Percentiles rank a stretch among this genome's conserved stretches.
phyloP scores from a whole-genome alignment of 2,797 vertebrate species.

The Hyperoplus lanceolatus region DNA sequence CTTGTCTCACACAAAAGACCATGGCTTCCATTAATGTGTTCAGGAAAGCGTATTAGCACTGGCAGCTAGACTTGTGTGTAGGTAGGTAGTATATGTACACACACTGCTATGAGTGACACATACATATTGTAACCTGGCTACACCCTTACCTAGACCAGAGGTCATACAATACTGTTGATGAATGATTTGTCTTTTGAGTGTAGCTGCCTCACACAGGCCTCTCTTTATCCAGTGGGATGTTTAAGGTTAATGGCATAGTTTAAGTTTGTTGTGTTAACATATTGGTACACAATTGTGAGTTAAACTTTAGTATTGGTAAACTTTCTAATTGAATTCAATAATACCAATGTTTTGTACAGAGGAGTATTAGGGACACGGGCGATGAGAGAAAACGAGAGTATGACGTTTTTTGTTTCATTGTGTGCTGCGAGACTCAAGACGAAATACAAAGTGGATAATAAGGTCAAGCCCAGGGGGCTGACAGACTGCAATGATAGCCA shows the following conservation, averaged over 20 bases:
- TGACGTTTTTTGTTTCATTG: too few relatives aligned
- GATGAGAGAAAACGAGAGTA: too few relatives aligned
- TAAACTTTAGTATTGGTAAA: conserved; percentile 11
- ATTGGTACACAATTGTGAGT: neutral
- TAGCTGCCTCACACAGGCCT: neutral
- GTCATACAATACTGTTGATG: conserved; percentile 45
- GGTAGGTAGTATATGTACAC: neutral
- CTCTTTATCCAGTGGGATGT: conserved; percentile 9
- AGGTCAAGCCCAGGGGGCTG: too few relatives aligned
- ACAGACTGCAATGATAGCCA: too few relatives aligned
- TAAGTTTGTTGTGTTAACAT: conserved; percentile 8
- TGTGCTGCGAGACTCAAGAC: too few relatives aligned
- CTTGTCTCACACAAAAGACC: conserved; percentile 29
- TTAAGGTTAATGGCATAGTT: conserved; percentile 12
- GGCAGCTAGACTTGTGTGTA: neutral
- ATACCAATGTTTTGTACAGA: neutral
- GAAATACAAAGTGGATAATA: too few relatives aligned
- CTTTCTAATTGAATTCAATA: conserved; percentile 13
- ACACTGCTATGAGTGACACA: neutral
- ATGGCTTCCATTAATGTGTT: conserved; percentile 20
- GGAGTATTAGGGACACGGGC: too few relatives aligned
- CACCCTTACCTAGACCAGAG: conserved; percentile 56
- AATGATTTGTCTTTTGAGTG: conserved; percentile 24
- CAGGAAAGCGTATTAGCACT: conserved; percentile 29
- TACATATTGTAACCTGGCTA: conserved; percentile 32